phyloP scores from a whole-genome alignment of 2,113 vertebrate species.

The Corythoichthys intestinalis region DNA sequence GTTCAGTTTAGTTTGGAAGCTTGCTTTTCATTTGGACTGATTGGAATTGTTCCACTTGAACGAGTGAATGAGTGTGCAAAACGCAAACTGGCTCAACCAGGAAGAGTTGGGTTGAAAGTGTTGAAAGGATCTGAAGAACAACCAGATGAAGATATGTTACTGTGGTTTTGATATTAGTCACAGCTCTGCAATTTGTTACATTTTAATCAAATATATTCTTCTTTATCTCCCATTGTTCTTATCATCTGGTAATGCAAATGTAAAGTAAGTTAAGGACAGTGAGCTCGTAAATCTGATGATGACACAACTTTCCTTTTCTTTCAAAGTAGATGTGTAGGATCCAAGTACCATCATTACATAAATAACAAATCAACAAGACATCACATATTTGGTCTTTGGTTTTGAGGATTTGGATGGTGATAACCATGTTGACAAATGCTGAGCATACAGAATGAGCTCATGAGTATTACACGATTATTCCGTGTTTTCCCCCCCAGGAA shows the following conservation, averaged over 20 bases:
- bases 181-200: not conserved
- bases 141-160: slow-evolving; percentile 11
- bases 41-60: slow-evolving; percentile 15
- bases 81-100: slow-evolving; percentile 11
- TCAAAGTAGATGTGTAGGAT: too few relatives aligned
- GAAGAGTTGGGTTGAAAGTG: slow-evolving; percentile 8
- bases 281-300: too few relatives aligned
- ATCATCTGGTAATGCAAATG: too few relatives aligned
- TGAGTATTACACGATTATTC: slow-evolving; percentile 6
- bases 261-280: too few relatives aligned
- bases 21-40: slow-evolving; percentile 18
- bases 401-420: not conserved
- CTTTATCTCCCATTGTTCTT: not conserved
- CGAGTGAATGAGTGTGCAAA: slow-evolving; percentile 8
- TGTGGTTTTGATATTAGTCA: not conserved
- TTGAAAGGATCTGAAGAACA: slow-evolving; percentile 16
- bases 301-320: too few relatives aligned
- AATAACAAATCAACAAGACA: slow-evolving; percentile 9
- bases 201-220: not conserved
- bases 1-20: slow-evolving; percentile 6
- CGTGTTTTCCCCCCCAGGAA: too few relatives aligned
- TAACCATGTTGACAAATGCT: slow-evolving; percentile 12
- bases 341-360: too few relatives aligned
- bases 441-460: not conserved
- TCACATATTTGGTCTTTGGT: slow-evolving; percentile 9